phyloP scores from a whole-genome alignment of 2,113 vertebrate genomes.

The Sinocyclocheilus rhinocerous region DNA sequence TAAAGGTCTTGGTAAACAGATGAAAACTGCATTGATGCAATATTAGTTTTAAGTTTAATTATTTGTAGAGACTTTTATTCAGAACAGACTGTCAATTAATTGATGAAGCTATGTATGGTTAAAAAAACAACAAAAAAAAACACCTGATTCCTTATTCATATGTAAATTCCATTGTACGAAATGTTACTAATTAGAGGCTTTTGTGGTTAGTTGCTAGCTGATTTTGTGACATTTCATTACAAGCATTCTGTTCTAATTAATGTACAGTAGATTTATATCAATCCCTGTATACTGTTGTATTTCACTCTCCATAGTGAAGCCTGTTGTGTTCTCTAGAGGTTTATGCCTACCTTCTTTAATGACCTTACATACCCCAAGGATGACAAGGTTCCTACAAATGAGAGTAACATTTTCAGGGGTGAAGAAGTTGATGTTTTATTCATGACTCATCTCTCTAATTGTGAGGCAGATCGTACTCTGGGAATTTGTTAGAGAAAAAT shows the following conservation, averaged over 20 bases:
- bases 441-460: constrained; percentile 32
- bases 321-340: neutral
- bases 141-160: no score
- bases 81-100: no score
- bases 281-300: neutral
- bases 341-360: neutral
- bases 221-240: neutral
- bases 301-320: neutral
- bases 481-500: neutral
- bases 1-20: neutral
- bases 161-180: neutral
- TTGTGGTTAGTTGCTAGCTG: neutral
- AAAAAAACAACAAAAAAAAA: no score
- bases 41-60: no score
- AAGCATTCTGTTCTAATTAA: neutral
- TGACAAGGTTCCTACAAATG: constrained; percentile 41
- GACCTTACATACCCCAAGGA: neutral
- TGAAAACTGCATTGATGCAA: no score
- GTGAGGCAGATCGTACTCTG: neutral
- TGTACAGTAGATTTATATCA: neutral
- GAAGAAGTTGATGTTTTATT: constrained; percentile 44
- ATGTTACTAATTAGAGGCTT: neutral
- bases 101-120: no score
- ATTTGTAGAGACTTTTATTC: no score
- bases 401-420: constrained; percentile 36